phyloP scores from a whole-genome alignment of 2,888 invertebrate species.

The Cynaeus angustus region DNA sequence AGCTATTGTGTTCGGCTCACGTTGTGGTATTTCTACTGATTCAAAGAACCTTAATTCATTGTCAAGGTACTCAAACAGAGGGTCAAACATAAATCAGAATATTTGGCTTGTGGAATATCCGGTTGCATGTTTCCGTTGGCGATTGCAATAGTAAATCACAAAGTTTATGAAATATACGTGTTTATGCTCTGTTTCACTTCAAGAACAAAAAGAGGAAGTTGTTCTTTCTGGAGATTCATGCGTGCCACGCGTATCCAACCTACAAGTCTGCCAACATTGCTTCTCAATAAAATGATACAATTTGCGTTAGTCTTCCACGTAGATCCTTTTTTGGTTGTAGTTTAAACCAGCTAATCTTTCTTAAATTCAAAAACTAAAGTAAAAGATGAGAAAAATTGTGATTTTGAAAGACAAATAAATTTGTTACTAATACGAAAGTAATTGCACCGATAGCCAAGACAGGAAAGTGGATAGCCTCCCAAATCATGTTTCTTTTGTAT shows the following conservation, averaged over 20 bases:
- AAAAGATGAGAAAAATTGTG: too few species aligned
- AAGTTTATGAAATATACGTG: conserved; percentile 33
- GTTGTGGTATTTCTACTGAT: neutral
- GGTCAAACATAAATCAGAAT: neutral
- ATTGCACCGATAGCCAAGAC: too few species aligned
- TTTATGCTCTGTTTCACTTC: conserved; percentile 39
- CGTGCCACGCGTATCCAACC: conserved; percentile 6
- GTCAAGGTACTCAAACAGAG: conserved; percentile 9
- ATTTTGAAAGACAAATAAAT: too few species aligned
- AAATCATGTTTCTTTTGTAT: too few species aligned
- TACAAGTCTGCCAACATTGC: too few species aligned
- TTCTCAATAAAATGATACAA: too few species aligned
- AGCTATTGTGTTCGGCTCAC: conserved; percentile 17
- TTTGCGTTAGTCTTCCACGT: too few species aligned
- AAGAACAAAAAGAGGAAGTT: conserved; percentile 24
- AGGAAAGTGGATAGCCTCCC: too few species aligned
- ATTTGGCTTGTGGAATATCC: conserved; percentile 29
- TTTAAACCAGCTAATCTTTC: too few species aligned
- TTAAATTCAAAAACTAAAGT: too few species aligned
- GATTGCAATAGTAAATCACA: conserved; percentile 32
- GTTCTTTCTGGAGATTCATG: conserved; percentile 10
- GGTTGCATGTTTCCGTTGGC: conserved; percentile 34
- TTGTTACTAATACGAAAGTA: too few species aligned
- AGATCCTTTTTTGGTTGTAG: too few species aligned
- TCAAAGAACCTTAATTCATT: conserved; percentile 27